Conservation (phyloP, 2,113 vertebrate species). For the Leptobrachium leishanense region DNA sequence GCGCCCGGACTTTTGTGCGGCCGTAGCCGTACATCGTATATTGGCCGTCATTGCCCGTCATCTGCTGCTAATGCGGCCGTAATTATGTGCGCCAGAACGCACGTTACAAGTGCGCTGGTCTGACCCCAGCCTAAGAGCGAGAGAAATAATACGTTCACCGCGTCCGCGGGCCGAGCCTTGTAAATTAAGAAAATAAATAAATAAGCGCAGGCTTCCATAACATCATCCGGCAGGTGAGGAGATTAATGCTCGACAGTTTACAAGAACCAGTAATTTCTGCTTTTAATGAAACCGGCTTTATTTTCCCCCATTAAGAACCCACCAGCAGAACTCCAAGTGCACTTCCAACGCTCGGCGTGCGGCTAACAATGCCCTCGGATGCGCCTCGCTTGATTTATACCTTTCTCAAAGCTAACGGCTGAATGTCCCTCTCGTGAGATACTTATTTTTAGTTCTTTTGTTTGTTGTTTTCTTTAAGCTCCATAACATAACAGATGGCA, state of each 20-base stretch:
- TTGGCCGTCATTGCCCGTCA: no score
- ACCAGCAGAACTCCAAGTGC: not conserved
- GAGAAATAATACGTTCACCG: not conserved
- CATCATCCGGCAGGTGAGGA: not conserved
- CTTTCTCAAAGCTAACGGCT: not conserved
- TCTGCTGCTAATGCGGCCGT: no score
- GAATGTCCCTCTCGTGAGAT: constrained; percentile 13
- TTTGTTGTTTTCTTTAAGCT: not conserved
- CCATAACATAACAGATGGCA: not conserved
- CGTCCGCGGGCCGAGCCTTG: constrained; percentile 22
- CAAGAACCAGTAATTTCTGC: constrained; percentile 10
- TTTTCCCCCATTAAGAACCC: not conserved
- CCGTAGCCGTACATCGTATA: no score
- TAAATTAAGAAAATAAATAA: not conserved
- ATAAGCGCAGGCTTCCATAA: constrained; percentile 1
- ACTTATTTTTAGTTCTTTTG: not conserved
- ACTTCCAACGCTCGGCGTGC: not conserved
- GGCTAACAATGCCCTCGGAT: constrained; percentile 17
- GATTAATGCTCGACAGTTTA: constrained; percentile 31
- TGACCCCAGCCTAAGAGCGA: not conserved
- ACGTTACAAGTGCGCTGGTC: no score
- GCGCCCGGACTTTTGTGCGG: no score
- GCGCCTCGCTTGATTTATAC: constrained; percentile 11
- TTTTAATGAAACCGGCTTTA: constrained; percentile 14
- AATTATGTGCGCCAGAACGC: no score